These are phyloP conservation scores for Cisticola juncidis DNA, from an alignment of 2,113 vertebrate genomes.

Conservation along the genomic window DNA sequence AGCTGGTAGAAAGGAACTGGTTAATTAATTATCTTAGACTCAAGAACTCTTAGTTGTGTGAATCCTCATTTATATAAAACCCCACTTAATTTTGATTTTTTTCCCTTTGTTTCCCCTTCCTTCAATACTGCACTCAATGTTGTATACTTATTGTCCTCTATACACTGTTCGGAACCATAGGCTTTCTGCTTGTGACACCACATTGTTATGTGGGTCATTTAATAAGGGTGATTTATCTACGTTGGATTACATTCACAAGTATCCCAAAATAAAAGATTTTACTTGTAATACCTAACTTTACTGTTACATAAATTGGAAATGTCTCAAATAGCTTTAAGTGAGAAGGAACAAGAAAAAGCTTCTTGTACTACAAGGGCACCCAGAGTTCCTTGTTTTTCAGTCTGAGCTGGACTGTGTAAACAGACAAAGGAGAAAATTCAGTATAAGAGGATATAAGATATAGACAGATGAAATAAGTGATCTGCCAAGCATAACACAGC, in stretches of 20 bases:
- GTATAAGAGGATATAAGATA: neutral
- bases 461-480: neutral
- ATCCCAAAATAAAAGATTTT: neutral
- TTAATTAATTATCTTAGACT: neutral
- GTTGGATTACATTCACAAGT: neutral
- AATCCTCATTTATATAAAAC: neutral
- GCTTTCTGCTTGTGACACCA: neutral
- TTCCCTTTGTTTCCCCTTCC: neutral
- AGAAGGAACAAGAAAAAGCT: neutral
- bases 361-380: neutral
- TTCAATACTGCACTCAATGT: neutral
- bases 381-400: neutral
- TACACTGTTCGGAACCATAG: neutral
- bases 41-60: neutral
- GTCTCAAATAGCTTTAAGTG: neutral
- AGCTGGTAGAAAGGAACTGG: neutral
- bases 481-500: neutral
- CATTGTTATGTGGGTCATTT: neutral
- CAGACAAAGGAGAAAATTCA: neutral
- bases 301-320: neutral
- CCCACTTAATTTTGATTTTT: neutral
- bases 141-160: neutral
- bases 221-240: neutral
- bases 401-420: neutral
- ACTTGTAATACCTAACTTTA: neutral